Conservation (phyloP, 2,888 invertebrate genomes). For the Ochlodes sylvanus region DNA sequence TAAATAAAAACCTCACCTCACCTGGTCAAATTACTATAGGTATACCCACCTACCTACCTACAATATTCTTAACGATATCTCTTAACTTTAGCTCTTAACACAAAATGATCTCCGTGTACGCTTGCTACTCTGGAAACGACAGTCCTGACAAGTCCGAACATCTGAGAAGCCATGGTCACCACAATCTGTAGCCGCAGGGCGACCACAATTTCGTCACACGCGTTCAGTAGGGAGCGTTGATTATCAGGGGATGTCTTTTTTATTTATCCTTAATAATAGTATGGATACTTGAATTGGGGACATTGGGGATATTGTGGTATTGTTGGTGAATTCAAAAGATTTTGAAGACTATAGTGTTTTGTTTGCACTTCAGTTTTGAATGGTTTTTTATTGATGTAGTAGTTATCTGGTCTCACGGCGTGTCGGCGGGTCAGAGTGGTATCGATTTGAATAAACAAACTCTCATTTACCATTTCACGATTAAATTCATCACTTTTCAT, state of each 20-base stretch:
- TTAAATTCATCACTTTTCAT: too few relatives aligned
- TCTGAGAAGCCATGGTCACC: not conserved
- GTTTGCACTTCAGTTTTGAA: conserved; percentile 12
- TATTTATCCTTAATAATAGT: conserved; percentile 12
- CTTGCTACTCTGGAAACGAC: not conserved
- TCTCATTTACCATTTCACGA: too few relatives aligned
- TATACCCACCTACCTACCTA: too few relatives aligned
- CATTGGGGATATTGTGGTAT: not conserved
- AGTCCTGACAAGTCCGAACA: not conserved
- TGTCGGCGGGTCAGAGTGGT: too few relatives aligned
- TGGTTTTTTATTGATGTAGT: conserved; percentile 5
- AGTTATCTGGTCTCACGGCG: not conserved
- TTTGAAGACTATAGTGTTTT: conserved; percentile 9
- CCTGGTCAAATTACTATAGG: too few relatives aligned
- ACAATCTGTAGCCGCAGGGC: conserved; percentile 7
- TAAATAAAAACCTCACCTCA: too few relatives aligned
- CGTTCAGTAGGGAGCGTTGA: conserved; percentile 1
- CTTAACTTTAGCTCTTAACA: too few relatives aligned
- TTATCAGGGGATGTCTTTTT: conserved; percentile 25
- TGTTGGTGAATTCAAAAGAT: conserved; percentile 22
- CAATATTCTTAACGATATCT: too few relatives aligned
- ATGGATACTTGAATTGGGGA: conserved; percentile 15
- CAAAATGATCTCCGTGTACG: too few relatives aligned
- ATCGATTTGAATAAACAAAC: too few relatives aligned
- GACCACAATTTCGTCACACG: conserved; percentile 20